phyloP scores from a whole-genome alignment of 1,140 invertebrate genomes.

The Bemisia tabaci region DNA sequence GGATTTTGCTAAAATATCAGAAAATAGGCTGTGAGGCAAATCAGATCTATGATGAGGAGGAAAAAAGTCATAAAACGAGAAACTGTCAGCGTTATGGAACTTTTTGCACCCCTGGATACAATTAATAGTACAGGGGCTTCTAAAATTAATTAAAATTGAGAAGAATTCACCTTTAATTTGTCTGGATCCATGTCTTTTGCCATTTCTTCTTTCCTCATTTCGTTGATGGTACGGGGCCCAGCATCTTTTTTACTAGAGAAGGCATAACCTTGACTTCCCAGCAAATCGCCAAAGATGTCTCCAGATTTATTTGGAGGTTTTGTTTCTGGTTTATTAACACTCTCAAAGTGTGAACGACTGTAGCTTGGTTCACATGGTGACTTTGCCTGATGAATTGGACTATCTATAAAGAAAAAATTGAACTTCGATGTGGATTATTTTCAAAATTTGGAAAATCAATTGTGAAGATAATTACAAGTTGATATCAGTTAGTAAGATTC shows the following conservation, averaged over 20 bases:
- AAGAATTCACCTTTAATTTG: slow-evolving; percentile 59
- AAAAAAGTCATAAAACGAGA: neutral
- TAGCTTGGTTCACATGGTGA: slow-evolving; percentile 33
- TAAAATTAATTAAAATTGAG: no score
- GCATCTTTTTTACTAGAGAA: slow-evolving; percentile 58
- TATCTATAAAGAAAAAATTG: slow-evolving; percentile 16
- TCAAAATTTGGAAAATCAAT: no score
- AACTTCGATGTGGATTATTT: no score
- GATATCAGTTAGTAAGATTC: no score
- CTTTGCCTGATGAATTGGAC: slow-evolving; percentile 30
- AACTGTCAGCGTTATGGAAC: no score
- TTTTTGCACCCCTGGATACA: no score
- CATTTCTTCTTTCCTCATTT: slow-evolving; percentile 79
- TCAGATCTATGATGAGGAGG: neutral
- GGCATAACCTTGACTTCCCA: slow-evolving; percentile 76
- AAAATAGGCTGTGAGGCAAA: no score
- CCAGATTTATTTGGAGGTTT: slow-evolving; percentile 27
- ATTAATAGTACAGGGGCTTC: no score
- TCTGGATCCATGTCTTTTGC: slow-evolving; percentile 83
- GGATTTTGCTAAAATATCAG: no score
- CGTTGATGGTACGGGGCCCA: slow-evolving; percentile 78
- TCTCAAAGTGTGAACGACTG: slow-evolving; percentile 52
- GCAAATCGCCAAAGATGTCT: slow-evolving; percentile 79
- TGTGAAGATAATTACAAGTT: no score
- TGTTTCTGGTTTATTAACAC: slow-evolving; percentile 28